These are phyloP conservation scores for Suncus etruscus DNA, from an alignment of 2,113 vertebrate genomes.

Conservation along the genomic window DNA sequence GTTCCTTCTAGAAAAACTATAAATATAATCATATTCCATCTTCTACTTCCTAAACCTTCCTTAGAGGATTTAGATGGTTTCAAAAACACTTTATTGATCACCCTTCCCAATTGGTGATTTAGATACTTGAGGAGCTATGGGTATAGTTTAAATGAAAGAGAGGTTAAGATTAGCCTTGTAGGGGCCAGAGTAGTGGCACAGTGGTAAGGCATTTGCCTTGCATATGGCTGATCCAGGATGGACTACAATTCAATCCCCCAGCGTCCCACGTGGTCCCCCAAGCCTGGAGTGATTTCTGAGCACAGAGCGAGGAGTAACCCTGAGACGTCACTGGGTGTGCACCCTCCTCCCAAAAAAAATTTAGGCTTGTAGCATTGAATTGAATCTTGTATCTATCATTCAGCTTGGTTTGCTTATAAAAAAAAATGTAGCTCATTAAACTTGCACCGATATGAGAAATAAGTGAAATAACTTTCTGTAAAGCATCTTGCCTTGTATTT, in stretches of 20 bases:
- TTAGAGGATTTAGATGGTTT: conserved; percentile 18
- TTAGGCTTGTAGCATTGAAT: neutral
- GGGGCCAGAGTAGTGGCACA: too few species aligned
- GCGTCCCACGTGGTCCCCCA: too few species aligned
- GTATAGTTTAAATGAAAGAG: conserved; percentile 16
- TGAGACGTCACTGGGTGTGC: too few species aligned
- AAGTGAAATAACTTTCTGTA: conserved; percentile 21
- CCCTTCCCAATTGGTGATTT: neutral
- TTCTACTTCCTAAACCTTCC: neutral
- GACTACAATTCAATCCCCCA: too few species aligned
- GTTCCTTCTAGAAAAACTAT: conserved; percentile 47
- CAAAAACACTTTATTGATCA: conserved; percentile 28
- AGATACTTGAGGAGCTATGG: neutral
- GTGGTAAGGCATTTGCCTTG: too few species aligned
- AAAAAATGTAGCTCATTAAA: neutral
- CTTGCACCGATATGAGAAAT: conserved; percentile 14
- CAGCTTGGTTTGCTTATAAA: neutral
- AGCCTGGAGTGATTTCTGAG: too few species aligned
- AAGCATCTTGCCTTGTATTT: conserved; percentile 22
- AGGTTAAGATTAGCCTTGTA: neutral
- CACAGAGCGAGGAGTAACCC: too few species aligned
- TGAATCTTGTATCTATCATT: conserved; percentile 4
- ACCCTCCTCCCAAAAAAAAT: too few species aligned
- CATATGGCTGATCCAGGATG: too few species aligned
- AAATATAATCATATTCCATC: conserved; percentile 5